Percentiles rank a stretch among this genome's conserved stretches.
Conservation (phyloP, 1,140 invertebrate species). For the Penaeus vannamei region DNA sequence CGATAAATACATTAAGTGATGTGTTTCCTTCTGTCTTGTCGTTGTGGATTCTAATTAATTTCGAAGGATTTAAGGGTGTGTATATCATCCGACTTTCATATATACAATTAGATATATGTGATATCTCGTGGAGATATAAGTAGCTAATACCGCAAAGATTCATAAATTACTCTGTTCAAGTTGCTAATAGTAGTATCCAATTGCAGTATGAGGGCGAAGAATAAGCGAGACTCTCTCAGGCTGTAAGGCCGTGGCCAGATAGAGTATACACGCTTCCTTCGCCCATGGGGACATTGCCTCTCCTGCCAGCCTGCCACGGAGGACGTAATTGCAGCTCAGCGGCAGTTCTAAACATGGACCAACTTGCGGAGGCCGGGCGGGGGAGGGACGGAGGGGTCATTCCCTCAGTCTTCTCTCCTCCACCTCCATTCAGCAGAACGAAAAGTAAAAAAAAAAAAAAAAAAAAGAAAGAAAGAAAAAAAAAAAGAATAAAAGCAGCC, state of each 20-base stretch:
- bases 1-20: conserved; percentile 19
- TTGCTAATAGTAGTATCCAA: conserved; percentile 62
- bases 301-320: not conserved
- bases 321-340: conserved; percentile 59
- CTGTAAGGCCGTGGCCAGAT: not conserved
- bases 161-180: conserved; percentile 58
- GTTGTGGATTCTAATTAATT: conserved; percentile 54
- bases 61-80: conserved; percentile 29
- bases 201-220: conserved; percentile 39
- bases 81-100: conserved; percentile 38
- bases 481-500: no score
- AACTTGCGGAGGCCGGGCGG: no score
- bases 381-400: no score
- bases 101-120: conserved; percentile 50
- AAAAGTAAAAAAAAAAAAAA: no score
- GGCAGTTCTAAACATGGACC: conserved; percentile 40
- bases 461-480: no score
- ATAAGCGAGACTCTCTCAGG: not conserved
- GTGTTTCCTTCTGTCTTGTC: conserved; percentile 3
- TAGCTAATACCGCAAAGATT: conserved; percentile 51
- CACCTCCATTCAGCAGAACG: no score
- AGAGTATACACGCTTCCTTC: not conserved
- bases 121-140: conserved; percentile 56
- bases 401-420: no score
- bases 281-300: not conserved